Evolutionary conservation across 2,113 vertebrate genomes (phyloP).

Genomic region (Ciconia stormi): DNA sequence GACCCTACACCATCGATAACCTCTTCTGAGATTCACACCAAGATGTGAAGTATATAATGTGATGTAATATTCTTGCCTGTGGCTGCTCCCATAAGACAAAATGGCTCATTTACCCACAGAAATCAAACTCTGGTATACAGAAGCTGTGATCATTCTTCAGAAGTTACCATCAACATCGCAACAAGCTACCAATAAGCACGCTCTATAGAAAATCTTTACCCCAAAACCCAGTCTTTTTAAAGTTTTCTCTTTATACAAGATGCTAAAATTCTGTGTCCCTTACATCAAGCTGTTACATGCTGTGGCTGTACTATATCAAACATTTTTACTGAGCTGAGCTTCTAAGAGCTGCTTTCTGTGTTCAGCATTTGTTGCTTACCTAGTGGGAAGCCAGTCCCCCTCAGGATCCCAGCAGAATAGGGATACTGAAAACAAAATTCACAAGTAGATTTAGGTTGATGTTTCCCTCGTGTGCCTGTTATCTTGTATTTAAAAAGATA

Average conservation of each 20-base stretch:
- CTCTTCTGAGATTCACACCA: neutral
- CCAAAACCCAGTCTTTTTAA: neutral
- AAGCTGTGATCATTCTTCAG: neutral
- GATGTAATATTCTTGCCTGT: neutral
- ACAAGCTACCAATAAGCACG: neutral
- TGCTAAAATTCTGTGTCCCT: neutral
- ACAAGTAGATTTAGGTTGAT: neutral
- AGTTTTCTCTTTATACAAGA: neutral
- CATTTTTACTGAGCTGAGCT: neutral
- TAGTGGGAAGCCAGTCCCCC: neutral
- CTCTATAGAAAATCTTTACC: neutral
- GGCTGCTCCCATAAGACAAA: neutral
- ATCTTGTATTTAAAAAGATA: neutral
- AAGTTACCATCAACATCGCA: neutral
- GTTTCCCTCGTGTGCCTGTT: neutral
- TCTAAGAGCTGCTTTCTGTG: neutral
- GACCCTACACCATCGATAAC: too few species aligned
- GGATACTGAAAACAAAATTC: slow-evolving; percentile 31
- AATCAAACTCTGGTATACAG: neutral
- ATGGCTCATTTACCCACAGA: neutral
- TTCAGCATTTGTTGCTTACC: slow-evolving; percentile 25
- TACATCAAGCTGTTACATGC: fast-evolving
- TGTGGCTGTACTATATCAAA: neutral
- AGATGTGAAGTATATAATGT: neutral
- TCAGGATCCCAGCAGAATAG: neutral